Evolutionary conservation across 2,113 vertebrate species (phyloP).

Genomic region (Shinisaurus crocodilurus): DNA sequence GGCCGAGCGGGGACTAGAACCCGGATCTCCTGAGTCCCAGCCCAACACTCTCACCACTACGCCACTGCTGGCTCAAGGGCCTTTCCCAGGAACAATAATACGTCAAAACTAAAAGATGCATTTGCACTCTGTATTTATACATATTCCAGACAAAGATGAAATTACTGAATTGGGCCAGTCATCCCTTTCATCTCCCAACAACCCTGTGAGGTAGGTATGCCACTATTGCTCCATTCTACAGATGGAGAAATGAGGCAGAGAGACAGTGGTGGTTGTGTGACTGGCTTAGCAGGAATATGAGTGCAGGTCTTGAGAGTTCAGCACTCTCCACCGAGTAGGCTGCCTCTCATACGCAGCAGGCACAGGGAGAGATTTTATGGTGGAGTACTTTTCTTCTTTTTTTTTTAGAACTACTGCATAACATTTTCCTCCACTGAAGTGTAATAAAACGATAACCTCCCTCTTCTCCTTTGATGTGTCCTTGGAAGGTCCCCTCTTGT

Average conservation of each 20-base stretch:
- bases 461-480: not conserved
- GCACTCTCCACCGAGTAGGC: not conserved
- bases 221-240: not conserved
- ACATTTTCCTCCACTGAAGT: not conserved
- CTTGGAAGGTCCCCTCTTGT: not conserved
- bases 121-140: not conserved
- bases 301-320: not conserved
- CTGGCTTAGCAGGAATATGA: not conserved
- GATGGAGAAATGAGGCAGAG: not conserved
- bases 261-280: too few relatives aligned
- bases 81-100: not conserved
- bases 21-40: too few relatives aligned
- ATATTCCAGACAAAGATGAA: not conserved
- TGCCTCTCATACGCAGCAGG: not conserved
- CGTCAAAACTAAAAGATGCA: not conserved
- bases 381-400: not conserved
- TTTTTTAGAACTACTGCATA: not conserved
- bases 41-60: too few relatives aligned
- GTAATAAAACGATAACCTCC: not conserved
- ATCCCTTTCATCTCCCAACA: not conserved
- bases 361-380: not conserved
- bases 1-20: too few relatives aligned
- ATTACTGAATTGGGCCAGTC: not conserved
- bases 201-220: too few relatives aligned
- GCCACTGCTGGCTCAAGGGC: too few relatives aligned